Conservation (phyloP, 1,140 invertebrate genomes). For the Papilio aristodemus region DNA sequence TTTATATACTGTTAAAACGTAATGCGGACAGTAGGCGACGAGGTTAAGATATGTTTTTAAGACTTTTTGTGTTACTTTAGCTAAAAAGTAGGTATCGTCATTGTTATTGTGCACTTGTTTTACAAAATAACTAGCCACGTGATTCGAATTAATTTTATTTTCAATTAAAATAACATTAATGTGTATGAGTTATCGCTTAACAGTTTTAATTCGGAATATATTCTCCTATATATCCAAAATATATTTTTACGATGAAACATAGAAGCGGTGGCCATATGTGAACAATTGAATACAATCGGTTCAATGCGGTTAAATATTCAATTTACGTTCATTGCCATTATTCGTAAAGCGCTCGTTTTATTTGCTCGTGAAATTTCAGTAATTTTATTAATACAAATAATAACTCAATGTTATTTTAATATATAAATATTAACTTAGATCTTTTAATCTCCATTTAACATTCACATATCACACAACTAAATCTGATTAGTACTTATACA, state of each 20-base stretch:
- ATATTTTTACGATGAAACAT: background rate
- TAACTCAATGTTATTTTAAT: constrained; percentile 9
- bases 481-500: too few relatives aligned
- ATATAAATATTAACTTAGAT: background rate
- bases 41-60: too few relatives aligned
- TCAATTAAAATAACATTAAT: too few relatives aligned
- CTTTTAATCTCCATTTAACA: background rate
- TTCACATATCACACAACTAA: background rate
- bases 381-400: background rate
- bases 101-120: too few relatives aligned
- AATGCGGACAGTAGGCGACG: too few relatives aligned
- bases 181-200: too few relatives aligned
- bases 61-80: too few relatives aligned
- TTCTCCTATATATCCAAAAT: background rate
- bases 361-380: constrained; percentile 6
- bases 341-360: background rate
- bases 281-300: constrained; percentile 13
- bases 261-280: background rate
- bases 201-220: too few relatives aligned
- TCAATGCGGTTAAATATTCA: constrained; percentile 17
- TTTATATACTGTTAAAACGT: too few relatives aligned
- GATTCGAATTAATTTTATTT: too few relatives aligned
- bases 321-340: background rate
- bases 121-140: too few relatives aligned
- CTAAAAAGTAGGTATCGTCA: too few relatives aligned